phyloP scores from a whole-genome alignment of 1,140 invertebrate genomes.

The Heliconius himera region DNA sequence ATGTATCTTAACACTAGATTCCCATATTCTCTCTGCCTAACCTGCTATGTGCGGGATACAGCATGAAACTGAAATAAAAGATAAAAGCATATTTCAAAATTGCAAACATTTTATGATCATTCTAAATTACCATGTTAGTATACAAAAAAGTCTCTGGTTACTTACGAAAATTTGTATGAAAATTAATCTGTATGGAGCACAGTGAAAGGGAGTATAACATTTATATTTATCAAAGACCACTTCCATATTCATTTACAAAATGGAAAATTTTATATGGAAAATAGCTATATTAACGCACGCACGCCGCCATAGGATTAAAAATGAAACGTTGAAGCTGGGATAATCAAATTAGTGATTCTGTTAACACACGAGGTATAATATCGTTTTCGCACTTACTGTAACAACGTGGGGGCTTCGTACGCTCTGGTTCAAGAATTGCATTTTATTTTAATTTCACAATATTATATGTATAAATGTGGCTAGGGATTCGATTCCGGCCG shows the following conservation, averaged over 20 bases:
- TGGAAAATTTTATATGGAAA: constrained; percentile 5
- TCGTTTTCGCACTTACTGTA: constrained; percentile 16
- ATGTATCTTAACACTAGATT: too few species aligned
- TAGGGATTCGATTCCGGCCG: too few species aligned
- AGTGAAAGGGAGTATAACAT: constrained; percentile 1
- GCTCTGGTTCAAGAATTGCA: too few species aligned
- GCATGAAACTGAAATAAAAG: too few species aligned
- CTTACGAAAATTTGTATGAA: neutral
- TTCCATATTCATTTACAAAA: constrained; percentile 2
- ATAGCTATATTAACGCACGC: constrained; percentile 10
- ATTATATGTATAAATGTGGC: too few species aligned
- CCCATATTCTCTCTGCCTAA: too few species aligned
- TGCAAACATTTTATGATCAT: neutral
- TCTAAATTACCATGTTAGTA: neutral
- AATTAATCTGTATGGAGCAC: neutral
- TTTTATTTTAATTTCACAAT: too few species aligned
- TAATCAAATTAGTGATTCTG: constrained; percentile 26
- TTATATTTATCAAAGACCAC: neutral
- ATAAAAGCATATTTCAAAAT: too few species aligned
- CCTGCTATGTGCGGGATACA: too few species aligned
- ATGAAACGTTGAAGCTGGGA: constrained; percentile 21
- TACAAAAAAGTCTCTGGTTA: neutral
- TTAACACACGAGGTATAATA: constrained; percentile 19
- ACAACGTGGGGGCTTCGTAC: too few species aligned
- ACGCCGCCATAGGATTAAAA: constrained; percentile 24